Conservation (phyloP, 2,113 vertebrate genomes). For the Phocoena phocoena region DNA sequence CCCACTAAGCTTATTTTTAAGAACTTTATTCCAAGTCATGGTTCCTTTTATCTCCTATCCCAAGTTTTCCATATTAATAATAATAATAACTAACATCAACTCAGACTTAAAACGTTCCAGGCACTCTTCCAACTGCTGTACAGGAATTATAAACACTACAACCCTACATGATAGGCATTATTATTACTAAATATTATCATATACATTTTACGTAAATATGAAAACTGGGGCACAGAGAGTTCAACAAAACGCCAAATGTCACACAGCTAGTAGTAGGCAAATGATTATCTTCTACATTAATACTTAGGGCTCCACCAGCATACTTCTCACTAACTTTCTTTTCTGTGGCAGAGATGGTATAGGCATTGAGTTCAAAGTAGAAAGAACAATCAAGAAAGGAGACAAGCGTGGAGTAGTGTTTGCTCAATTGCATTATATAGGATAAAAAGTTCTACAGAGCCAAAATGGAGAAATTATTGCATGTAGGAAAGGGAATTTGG, state of each 20-base stretch:
- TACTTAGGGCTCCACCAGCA: neutral
- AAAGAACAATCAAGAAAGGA: neutral
- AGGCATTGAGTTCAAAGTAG: neutral
- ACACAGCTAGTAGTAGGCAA: neutral
- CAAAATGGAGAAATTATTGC: neutral
- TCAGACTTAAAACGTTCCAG: neutral
- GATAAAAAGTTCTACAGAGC: neutral
- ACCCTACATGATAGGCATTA: neutral
- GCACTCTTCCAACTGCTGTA: conserved; percentile 37
- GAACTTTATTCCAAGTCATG: conserved; percentile 13
- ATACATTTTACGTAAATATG: neutral
- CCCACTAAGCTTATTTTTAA: conserved; percentile 9
- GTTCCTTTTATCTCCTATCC: conserved; percentile 3
- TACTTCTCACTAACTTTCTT: neutral
- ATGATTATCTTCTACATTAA: neutral
- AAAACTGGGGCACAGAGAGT: neutral
- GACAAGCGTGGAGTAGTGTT: neutral
- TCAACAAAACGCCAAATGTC: neutral
- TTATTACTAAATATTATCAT: neutral
- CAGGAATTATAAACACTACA: neutral
- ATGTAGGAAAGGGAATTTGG: neutral
- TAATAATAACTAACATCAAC: neutral
- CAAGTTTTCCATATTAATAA: conserved; percentile 25
- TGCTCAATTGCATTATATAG: neutral
- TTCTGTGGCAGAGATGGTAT: neutral